Evolutionary conservation across 2,113 vertebrate genomes (phyloP).

Genomic region (Axis porcinus): DNA sequence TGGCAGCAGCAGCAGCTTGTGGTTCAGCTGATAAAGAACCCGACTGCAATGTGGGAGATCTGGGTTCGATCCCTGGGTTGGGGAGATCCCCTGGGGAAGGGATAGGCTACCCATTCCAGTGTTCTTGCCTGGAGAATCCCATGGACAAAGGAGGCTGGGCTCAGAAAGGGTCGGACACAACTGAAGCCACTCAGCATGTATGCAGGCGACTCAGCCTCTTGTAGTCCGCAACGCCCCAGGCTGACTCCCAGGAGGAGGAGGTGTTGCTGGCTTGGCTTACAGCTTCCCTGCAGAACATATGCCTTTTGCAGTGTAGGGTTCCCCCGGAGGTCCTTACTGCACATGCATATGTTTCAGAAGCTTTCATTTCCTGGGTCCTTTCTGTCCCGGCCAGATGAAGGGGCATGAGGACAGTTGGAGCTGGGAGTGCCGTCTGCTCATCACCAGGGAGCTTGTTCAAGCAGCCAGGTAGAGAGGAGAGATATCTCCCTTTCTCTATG

Average conservation of each 20-base stretch:
- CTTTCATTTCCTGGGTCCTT: fast-evolving
- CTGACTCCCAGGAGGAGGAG: background rate
- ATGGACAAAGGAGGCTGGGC: background rate
- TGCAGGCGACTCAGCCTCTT: fast-evolving
- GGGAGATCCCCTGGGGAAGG: background rate
- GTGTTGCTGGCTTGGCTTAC: background rate
- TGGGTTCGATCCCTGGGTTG: fast-evolving
- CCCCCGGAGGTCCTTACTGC: fast-evolving
- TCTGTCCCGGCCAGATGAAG: background rate
- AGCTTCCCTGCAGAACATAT: background rate
- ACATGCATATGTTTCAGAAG: fast-evolving
- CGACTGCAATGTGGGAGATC: fast-evolving
- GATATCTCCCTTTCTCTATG: fast-evolving
- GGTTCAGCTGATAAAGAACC: background rate
- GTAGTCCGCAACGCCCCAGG: fast-evolving
- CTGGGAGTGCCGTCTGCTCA: fast-evolving
- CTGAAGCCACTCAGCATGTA: background rate
- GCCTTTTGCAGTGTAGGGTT: background rate
- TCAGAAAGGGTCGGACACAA: fast-evolving
- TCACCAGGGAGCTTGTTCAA: background rate
- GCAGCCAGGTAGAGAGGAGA: background rate
- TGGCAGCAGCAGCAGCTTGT: too few relatives aligned
- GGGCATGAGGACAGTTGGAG: background rate
- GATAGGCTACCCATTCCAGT: background rate
- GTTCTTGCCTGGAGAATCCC: background rate